Evolutionary conservation across 2,797 vertebrate genomes (phyloP).

Genomic region (Lepilemur ruficaudatus): DNA sequence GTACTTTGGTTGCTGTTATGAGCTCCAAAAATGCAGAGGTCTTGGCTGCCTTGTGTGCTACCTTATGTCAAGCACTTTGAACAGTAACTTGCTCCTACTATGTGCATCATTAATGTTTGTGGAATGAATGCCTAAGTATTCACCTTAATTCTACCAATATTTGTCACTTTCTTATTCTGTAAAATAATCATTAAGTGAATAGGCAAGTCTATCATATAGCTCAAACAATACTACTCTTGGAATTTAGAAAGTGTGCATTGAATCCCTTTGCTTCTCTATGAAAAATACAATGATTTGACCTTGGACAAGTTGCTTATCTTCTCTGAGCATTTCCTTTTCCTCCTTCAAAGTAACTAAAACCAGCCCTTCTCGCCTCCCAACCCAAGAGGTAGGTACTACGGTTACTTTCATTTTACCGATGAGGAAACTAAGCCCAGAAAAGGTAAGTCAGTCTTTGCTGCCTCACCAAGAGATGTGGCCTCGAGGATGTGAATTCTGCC

Average conservation of each 20-base stretch:
- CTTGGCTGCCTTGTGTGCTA: background rate
- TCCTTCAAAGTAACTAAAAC: background rate
- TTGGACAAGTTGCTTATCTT: background rate
- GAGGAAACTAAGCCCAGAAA: background rate
- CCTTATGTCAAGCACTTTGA: background rate
- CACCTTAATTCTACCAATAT: background rate
- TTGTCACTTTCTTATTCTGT: background rate
- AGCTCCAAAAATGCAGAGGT: background rate
- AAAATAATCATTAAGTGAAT: background rate
- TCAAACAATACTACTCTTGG: background rate
- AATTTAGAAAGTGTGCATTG: background rate
- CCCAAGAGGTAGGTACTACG: background rate
- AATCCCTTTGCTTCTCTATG: background rate
- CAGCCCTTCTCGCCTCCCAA: background rate
- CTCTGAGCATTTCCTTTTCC: background rate
- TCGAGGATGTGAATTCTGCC: background rate
- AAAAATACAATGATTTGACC: background rate
- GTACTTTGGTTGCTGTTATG: background rate
- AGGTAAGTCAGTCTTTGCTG: background rate
- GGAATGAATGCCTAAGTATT: background rate
- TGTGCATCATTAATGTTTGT: background rate
- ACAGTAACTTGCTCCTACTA: background rate
- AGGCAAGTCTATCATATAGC: background rate
- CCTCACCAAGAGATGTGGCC: background rate
- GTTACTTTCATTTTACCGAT: background rate